phyloP scores from a whole-genome alignment of 1,140 invertebrate species.

The silkworm (Bombyx mori) region DNA sequence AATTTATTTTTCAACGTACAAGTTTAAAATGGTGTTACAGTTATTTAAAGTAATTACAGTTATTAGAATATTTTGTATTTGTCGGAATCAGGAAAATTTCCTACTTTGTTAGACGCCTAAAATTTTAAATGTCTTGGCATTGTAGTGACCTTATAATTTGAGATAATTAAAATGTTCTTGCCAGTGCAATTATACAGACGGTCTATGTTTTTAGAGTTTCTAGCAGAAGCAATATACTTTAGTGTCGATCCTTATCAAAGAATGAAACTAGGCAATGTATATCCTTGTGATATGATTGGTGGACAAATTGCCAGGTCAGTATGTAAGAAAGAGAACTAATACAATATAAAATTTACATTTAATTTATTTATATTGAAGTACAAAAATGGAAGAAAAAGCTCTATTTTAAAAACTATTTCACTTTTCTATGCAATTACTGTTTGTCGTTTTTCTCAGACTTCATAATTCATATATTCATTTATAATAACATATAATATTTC shows the following conservation, averaged over 20 bases:
- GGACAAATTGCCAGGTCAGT: conserved; percentile 39
- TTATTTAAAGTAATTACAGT: not conserved
- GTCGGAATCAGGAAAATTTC: not conserved
- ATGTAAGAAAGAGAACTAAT: too few species aligned
- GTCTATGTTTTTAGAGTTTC: conserved; percentile 43
- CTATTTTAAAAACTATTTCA: too few species aligned
- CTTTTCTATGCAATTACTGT: not conserved
- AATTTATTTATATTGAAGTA: too few species aligned
- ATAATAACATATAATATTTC: too few species aligned
- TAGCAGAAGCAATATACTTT: conserved; percentile 57
- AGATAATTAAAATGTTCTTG: not conserved
- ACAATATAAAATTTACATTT: too few species aligned
- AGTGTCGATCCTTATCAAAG: conserved; percentile 69
- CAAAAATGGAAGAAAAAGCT: too few species aligned
- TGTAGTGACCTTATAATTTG: not conserved
- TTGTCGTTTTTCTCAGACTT: not conserved
- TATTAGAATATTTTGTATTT: not conserved
- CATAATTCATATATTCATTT: not conserved
- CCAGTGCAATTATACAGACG: not conserved
- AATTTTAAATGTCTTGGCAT: not conserved
- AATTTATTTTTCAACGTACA: not conserved
- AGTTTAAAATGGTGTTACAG: not conserved
- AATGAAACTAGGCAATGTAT: conserved; percentile 23
- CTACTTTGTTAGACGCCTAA: not conserved
- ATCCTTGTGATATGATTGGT: conserved; percentile 37